phyloP scores from a whole-genome alignment of 1,140 invertebrate species.

The Pissodes strobi region DNA sequence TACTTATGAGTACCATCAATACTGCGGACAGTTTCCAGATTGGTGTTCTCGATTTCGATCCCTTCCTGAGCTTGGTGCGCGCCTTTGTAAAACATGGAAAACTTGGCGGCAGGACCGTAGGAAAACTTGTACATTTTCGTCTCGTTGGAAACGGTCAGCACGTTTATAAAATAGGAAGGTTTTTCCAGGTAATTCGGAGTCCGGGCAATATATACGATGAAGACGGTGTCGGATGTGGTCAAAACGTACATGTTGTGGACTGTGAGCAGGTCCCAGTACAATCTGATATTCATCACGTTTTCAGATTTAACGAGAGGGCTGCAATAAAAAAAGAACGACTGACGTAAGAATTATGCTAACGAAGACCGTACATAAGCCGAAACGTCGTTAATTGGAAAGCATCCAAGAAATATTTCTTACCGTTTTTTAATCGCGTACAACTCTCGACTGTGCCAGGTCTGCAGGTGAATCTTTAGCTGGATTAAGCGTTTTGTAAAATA shows the following conservation, averaged over 20 bases:
- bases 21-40: too few relatives aligned
- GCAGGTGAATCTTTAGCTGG: constrained; percentile 4
- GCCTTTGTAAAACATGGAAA: constrained; percentile 4
- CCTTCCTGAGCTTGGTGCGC: neutral
- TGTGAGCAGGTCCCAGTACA: neutral
- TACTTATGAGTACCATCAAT: too few relatives aligned
- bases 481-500: constrained; percentile 2
- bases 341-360: too few relatives aligned
- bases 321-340: too few relatives aligned
- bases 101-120: neutral
- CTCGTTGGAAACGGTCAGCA: neutral
- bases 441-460: neutral
- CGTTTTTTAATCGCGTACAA: neutral
- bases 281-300: neutral
- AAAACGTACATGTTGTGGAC: neutral
- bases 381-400: too few relatives aligned
- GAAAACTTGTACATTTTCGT: constrained; percentile 6
- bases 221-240: neutral
- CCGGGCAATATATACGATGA: neutral
- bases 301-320: neutral
- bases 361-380: too few relatives aligned
- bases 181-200: neutral
- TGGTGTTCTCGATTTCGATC: neutral
- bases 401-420: too few relatives aligned
- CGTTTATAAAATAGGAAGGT: neutral